These are phyloP conservation scores for Isurus oxyrinchus DNA, from an alignment of 2,113 vertebrate genomes.

Conservation along the genomic window DNA sequence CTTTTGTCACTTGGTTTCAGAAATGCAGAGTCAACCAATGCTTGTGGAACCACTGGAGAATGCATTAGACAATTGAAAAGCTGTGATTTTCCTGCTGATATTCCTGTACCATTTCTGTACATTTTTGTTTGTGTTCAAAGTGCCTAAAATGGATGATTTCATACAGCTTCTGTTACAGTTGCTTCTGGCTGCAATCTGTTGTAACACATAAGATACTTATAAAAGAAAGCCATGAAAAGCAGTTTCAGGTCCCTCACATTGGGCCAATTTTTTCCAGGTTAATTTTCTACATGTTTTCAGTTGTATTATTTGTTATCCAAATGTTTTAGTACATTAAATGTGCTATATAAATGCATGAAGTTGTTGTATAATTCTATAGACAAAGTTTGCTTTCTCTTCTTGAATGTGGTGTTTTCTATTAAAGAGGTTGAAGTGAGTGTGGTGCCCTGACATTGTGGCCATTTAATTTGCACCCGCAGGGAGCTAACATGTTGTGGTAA, in stretches of 20 bases:
- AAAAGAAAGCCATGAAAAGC: neutral
- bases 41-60: neutral
- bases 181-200: neutral
- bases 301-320: neutral
- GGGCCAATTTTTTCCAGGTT: neutral
- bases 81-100: neutral
- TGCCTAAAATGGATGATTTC: neutral
- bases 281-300: neutral
- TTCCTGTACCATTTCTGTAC: neutral
- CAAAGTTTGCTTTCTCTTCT: neutral
- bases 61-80: neutral
- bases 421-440: neutral
- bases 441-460: neutral
- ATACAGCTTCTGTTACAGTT: neutral
- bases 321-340: neutral
- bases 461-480: neutral
- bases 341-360: neutral
- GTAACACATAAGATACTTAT: neutral
- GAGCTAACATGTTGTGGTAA: neutral
- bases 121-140: neutral
- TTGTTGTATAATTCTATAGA: neutral
- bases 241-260: neutral
- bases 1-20: constrained; percentile 15
- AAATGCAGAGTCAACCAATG: neutral
- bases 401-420: neutral